A percentile compares a stretch with the other conserved stretches of the same genome.
phyloP scores from a whole-genome alignment of 2,888 invertebrate species.

The Epiblema foenella region DNA sequence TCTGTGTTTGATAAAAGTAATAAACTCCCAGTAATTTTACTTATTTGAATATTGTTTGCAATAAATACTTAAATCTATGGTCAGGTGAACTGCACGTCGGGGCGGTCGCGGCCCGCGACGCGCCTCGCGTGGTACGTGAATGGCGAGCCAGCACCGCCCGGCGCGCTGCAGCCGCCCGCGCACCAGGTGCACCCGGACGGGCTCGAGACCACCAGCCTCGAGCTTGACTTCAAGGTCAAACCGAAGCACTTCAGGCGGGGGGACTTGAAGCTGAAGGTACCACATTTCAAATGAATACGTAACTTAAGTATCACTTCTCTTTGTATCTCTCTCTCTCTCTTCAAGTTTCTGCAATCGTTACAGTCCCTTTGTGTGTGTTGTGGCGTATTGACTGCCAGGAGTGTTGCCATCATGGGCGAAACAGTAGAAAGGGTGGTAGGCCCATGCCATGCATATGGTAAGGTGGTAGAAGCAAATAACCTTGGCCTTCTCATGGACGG shows the following conservation, averaged over 20 bases:
- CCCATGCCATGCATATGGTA: too few species aligned
- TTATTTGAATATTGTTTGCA: neutral
- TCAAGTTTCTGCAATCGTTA: too few species aligned
- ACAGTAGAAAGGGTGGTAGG: too few species aligned
- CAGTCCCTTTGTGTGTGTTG: too few species aligned
- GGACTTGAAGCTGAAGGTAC: conserved; percentile 93
- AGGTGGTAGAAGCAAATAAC: too few species aligned
- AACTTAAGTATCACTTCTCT: neutral
- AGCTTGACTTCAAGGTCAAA: conserved; percentile 92
- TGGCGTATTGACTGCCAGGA: too few species aligned
- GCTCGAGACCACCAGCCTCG: conserved; percentile 91
- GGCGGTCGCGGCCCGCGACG: conserved; percentile 92
- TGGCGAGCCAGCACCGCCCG: conserved; percentile 88
- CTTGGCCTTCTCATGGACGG: too few species aligned
- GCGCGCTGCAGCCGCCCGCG: conserved; percentile 78
- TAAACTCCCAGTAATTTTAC: too few species aligned
- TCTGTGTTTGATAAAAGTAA: too few species aligned
- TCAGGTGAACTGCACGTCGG: conserved; percentile 92
- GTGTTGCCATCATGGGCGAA: too few species aligned
- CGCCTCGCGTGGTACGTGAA: conserved; percentile 95
- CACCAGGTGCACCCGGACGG: conserved; percentile 83
- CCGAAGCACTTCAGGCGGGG: conserved; percentile 92
- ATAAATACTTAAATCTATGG: conserved; percentile 11
- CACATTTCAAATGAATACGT: neutral
- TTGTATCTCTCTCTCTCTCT: too few species aligned